phyloP scores from a whole-genome alignment of 2,797 vertebrate genomes.

The Rhabdophis nuchalis region DNA sequence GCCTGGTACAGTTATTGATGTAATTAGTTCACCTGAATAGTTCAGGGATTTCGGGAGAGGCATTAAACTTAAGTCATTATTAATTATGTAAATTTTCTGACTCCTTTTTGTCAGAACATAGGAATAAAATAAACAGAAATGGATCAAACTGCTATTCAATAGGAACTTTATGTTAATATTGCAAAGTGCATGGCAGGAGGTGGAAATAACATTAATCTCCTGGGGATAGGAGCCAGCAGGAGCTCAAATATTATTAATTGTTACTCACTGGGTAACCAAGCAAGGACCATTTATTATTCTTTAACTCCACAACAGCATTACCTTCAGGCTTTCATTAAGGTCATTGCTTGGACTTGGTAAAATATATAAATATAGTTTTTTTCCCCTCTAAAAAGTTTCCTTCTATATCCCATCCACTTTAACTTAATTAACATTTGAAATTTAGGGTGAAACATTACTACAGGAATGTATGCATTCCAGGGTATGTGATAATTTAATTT shows the following conservation, averaged over 20 bases:
- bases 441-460: neutral
- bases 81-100: slow-evolving; percentile 76
- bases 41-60: slow-evolving; percentile 64
- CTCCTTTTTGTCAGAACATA: slow-evolving; percentile 64
- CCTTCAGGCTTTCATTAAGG: neutral
- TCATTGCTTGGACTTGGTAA: neutral
- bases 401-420: neutral
- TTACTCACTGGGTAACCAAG: slow-evolving; percentile 22
- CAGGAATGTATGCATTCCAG: neutral
- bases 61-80: slow-evolving; percentile 71
- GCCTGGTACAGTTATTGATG: slow-evolving; percentile 69
- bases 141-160: slow-evolving; percentile 65
- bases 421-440: neutral
- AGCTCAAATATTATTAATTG: neutral
- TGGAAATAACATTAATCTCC: slow-evolving; percentile 49
- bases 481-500: neutral
- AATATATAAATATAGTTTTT: fast-evolving
- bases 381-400: neutral
- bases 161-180: slow-evolving; percentile 55
- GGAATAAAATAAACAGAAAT: slow-evolving; percentile 72
- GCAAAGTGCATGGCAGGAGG: slow-evolving; percentile 32
- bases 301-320: slow-evolving; percentile 19
- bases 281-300: neutral
- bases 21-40: slow-evolving; percentile 62
- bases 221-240: slow-evolving; percentile 23